Base-by-base conservation (phyloP, 2,113 vertebrate species). In the Electrona antarctica region DNA sequence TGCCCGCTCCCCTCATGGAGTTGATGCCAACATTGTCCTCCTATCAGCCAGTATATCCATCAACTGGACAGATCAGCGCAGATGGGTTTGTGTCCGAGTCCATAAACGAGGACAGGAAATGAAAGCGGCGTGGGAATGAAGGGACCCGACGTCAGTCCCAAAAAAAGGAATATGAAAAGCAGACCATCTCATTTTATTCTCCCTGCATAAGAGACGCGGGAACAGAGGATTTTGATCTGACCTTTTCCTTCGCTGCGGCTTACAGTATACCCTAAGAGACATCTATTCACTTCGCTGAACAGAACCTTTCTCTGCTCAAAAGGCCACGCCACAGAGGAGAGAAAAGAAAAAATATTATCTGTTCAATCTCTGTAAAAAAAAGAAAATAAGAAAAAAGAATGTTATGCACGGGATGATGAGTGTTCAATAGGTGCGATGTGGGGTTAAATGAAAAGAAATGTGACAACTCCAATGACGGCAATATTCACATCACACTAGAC, bases 91-190 rank as follows among this genome's bases (percentile, higher is more conserved):
- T 67, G 58, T 70, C 67, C 47, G 46, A 46, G 67, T 68, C 56
- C 71, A 46, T 5, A 45, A 55, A 41, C 33, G 5, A 41, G 33
- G 13, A 65, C 45, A 76, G 75, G 74, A 83, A 79, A 88, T 74
- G 64, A 84, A 85, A 71, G 55, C 59, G 66, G 50, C 61, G 46
- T 52, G 7, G 0, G 6, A 55, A 28, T 5, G 46, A 46, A 41
- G 58, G 59, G 68, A 61, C 66, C 54, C 48, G 13, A 58, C 15
- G 0, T 33, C 2, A 2, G 29, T 58, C 50, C 60, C 41, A 75
- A 66, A 80, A 76, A 71, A 77, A 62, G 48, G n/a, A 63, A 46
- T 64, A 73, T 84, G 68, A 72, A 76, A 66, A 84, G 49, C 46
- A 54, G 70, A 5, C 54, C 52, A 1, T 46, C 60, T 64, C 47